phyloP scores from a whole-genome alignment of 2,797 vertebrate genomes.

The Artibeus jamaicensis region DNA sequence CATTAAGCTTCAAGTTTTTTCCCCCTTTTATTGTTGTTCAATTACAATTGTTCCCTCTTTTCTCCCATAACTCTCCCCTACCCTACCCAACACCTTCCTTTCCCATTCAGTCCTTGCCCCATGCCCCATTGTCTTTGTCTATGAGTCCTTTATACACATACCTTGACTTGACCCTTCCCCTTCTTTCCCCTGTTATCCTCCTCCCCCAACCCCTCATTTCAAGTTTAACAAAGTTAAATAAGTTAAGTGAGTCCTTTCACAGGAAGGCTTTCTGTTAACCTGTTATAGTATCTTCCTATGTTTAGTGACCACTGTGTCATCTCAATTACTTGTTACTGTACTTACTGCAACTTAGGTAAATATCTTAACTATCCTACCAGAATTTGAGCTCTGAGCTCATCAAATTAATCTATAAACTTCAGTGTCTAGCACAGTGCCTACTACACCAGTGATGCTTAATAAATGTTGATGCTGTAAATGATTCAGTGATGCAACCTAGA shows the following conservation, averaged over 20 bases:
- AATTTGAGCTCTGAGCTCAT: conserved; percentile 5
- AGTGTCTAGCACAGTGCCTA: neutral
- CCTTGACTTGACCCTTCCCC: too few species aligned
- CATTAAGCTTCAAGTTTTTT: neutral
- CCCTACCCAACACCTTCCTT: too few species aligned
- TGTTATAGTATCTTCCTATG: neutral
- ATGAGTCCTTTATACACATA: too few species aligned
- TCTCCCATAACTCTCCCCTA: too few species aligned
- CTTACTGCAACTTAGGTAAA: neutral
- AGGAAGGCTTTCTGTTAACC: neutral
- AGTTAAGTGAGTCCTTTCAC: neutral
- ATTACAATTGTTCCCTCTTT: too few species aligned
- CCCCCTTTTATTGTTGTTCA: too few species aligned
- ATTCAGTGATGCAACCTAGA: neutral
- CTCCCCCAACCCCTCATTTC: too few species aligned
- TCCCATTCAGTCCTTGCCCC: too few species aligned
- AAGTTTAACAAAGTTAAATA: neutral
- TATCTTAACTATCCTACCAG: neutral
- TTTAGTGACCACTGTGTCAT: neutral
- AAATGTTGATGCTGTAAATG: neutral
- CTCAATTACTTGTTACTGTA: neutral
- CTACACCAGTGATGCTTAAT: neutral
- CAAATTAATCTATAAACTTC: neutral
- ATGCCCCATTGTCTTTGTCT: too few species aligned
- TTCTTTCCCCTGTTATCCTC: too few species aligned